A percentile compares a stretch with the other conserved stretches of the same genome.
These are phyloP conservation scores for Diarsia brunnea DNA, from an alignment of 2,888 invertebrate genomes.

Conservation along the genomic window DNA sequence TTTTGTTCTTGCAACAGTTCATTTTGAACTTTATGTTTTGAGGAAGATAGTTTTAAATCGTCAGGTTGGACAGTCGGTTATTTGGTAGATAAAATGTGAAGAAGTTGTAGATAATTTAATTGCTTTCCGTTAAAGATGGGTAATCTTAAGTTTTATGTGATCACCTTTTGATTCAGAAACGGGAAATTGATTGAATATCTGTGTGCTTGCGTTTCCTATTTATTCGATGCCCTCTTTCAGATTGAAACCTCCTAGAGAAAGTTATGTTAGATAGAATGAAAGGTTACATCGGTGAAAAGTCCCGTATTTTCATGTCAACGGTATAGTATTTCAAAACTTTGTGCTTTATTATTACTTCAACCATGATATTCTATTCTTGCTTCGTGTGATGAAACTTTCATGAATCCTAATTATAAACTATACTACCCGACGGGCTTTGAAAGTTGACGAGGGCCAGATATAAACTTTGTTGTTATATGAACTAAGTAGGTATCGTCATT, in stretches of 20 bases:
- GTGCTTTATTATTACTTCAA: neutral
- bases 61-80: neutral
- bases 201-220: constrained; percentile 9
- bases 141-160: constrained; percentile 54
- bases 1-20: constrained; percentile 46
- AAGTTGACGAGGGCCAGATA: neutral
- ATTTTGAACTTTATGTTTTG: constrained; percentile 28
- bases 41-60: constrained; percentile 26
- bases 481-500: constrained; percentile 1
- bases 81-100: constrained; percentile 45
- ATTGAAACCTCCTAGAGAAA: neutral
- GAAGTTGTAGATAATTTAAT: constrained; percentile 60
- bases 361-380: neutral
- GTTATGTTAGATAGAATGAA: neutral
- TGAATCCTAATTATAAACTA: neutral
- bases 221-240: constrained; percentile 1
- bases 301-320: neutral
- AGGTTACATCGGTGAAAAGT: neutral
- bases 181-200: constrained; percentile 28
- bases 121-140: constrained; percentile 52
- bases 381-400: neutral
- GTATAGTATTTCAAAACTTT: constrained; percentile 6
- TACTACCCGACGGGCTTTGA: neutral
- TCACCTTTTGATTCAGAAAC: constrained; percentile 53
- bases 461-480: constrained; percentile 3